A percentile compares a stretch with the other conserved stretches of the same genome.
These are phyloP conservation scores for Sogatella furcifera DNA, from an alignment of 1,140 invertebrate genomes.

Conservation along the genomic window DNA sequence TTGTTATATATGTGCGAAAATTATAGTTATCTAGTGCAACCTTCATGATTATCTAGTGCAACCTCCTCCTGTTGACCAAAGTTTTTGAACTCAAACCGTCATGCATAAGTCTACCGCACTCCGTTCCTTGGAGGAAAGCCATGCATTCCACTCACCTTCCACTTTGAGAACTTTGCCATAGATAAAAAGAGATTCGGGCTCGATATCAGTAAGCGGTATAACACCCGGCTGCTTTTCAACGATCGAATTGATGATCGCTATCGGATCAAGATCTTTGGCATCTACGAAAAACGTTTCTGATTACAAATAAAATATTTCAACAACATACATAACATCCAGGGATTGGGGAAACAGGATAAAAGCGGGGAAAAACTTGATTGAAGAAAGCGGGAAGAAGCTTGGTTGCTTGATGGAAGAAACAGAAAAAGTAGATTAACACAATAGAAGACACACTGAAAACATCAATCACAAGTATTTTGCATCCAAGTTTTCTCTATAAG, in stretches of 20 bases:
- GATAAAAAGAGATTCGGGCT: conserved; percentile 63
- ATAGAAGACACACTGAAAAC: too few species aligned
- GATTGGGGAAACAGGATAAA: not conserved
- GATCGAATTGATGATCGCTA: conserved; percentile 52
- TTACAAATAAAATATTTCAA: not conserved
- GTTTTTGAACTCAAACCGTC: not conserved
- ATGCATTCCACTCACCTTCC: conserved; percentile 46
- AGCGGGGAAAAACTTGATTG: not conserved
- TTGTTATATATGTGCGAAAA: too few species aligned
- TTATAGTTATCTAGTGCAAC: too few species aligned
- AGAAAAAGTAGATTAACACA: not conserved
- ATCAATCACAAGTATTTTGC: too few species aligned
- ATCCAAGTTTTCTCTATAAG: too few species aligned
- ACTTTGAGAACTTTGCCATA: conserved; percentile 68
- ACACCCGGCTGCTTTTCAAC: conserved; percentile 60
- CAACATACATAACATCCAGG: not conserved
- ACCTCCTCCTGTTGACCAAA: not conserved
- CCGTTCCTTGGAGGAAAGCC: conserved; percentile 5
- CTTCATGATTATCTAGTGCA: not conserved
- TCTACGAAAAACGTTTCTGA: conserved; percentile 28
- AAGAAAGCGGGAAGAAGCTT: conserved; percentile 20
- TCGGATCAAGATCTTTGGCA: conserved; percentile 38
- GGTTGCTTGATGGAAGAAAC: not conserved
- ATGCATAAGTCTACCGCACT: not conserved
- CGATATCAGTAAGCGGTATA: conserved; percentile 54